Base-by-base conservation (phyloP, 2,888 invertebrate genomes). In the Limnephilus marmoratus region DNA sequence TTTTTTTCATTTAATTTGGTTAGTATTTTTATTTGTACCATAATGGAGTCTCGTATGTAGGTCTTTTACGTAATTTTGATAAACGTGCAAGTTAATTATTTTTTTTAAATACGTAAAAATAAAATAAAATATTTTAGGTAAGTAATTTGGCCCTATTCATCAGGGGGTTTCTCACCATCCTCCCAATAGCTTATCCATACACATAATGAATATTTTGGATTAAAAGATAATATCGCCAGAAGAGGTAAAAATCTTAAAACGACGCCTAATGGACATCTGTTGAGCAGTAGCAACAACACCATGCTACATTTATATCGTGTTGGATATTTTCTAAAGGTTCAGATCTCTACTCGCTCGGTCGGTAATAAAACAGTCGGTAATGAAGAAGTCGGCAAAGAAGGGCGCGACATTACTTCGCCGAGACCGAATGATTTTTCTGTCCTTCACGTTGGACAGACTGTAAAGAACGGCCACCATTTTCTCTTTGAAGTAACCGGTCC, bases 401-500 rank as follows among this genome's bases (percentile, higher is more conserved):
- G 49, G 11, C 29, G 24, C 49, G 7, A 18, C 24, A 87, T 53
- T 87, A 68, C 87, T 41, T 91, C 80, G 86, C 41, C 81, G n/a
- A 81, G 4, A 68, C 53, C 68, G 89, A n/a, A 83, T 81, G 12
- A 81, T 89, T 31, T 87, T 85, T 81, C 41, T 31, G 89, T 92
- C 45, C 53, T 37, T 34, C 29, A 92, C 9, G 91, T 90, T 93
- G 93, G 88, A 29, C 85, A 88, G 87, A 45, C 80, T 90, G 91
- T 53, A 87, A 34, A 90, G 91, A 90, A 87, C 90, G 93, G 90
- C 97, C 96, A 96, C 97, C 97, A 97, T 97, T 96, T 97, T 97
- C 96, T 95, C 96, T 97, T 96, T 96, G 96, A 96, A 96, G 95
- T 96, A 96, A 96, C 96, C 96, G 96, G 96, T 97, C 96, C 96